phyloP scores from a whole-genome alignment of 2,797 vertebrate genomes.

The Hephaestus fuliginosus region DNA sequence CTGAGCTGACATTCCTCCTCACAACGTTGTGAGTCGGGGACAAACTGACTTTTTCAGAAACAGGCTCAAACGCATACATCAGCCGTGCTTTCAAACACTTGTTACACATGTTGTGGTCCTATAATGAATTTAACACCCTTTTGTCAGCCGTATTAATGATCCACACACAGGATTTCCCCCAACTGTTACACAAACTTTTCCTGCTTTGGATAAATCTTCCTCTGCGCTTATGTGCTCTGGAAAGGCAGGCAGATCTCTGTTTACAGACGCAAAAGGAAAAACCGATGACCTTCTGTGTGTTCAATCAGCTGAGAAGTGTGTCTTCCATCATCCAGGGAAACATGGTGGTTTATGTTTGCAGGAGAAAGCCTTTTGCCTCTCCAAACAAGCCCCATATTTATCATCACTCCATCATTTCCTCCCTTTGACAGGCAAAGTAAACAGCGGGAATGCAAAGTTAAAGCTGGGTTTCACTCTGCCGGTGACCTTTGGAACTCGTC shows the following conservation, averaged over 20 bases:
- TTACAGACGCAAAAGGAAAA: constrained; percentile 72
- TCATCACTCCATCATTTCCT: constrained; percentile 83
- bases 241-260: constrained; percentile 61
- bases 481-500: constrained; percentile 71
- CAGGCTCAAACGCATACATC: constrained; percentile 51
- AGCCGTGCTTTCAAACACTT: constrained; percentile 71
- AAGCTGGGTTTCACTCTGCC: constrained; percentile 66
- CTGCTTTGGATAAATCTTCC: constrained; percentile 82
- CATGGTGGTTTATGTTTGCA: constrained; percentile 81
- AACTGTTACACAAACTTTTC: constrained; percentile 77
- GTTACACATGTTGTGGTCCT: constrained; percentile 82
- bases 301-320: constrained; percentile 82
- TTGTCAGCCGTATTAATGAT: constrained; percentile 82
- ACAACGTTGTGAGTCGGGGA: constrained; percentile 14
- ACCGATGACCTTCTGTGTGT: constrained; percentile 73
- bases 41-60: constrained; percentile 26
- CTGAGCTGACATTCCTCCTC: constrained; percentile 52
- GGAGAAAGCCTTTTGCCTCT: constrained; percentile 78
- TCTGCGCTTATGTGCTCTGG: constrained; percentile 58
- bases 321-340: constrained; percentile 73
- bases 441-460: constrained; percentile 71
- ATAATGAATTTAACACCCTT: constrained; percentile 84
- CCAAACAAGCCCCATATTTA: constrained; percentile 80
- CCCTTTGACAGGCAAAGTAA: constrained; percentile 78
- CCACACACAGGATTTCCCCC: constrained; percentile 80